A percentile compares a stretch with the other conserved stretches of the same genome.
These are phyloP conservation scores for Syngnathoides biaculeatus DNA, from an alignment of 2,113 vertebrate species.

Conservation along the genomic window DNA sequence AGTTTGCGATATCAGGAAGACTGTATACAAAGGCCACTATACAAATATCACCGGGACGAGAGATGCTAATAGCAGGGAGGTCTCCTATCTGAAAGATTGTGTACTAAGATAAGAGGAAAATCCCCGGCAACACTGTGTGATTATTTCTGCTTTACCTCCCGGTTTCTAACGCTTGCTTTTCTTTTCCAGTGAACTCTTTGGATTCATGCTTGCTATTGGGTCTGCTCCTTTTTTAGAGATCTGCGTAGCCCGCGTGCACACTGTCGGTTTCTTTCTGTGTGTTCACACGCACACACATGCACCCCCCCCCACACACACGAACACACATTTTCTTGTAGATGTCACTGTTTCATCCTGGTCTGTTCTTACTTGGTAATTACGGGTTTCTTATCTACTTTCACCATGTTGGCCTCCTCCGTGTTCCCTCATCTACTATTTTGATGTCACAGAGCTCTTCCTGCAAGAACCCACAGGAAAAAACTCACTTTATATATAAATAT, in stretches of 20 bases:
- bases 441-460: slow-evolving; percentile 32
- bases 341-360: slow-evolving; percentile 27
- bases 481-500: neutral
- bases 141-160: slow-evolving; percentile 32
- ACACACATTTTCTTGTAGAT: slow-evolving; percentile 21
- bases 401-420: slow-evolving; percentile 42
- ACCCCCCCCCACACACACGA: slow-evolving; percentile 3
- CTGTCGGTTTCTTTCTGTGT: slow-evolving; percentile 22
- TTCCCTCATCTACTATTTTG: slow-evolving; percentile 49
- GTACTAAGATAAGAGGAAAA: slow-evolving; percentile 30
- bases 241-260: neutral
- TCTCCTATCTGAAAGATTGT: slow-evolving; percentile 13
- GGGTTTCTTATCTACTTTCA: slow-evolving; percentile 53
- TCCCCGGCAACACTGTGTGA: slow-evolving; percentile 28
- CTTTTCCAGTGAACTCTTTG: slow-evolving; percentile 40
- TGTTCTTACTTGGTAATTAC: slow-evolving; percentile 55
- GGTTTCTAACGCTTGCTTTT: slow-evolving; percentile 24
- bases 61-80: slow-evolving; percentile 10
- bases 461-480: slow-evolving; percentile 13
- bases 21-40: neutral
- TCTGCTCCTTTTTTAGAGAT: slow-evolving; percentile 43
- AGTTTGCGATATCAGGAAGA: neutral
- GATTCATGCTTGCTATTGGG: slow-evolving; percentile 42
- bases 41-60: neutral
- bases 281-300: neutral